phyloP scores from a whole-genome alignment of 2,113 vertebrate species.

The Murina feae region DNA sequence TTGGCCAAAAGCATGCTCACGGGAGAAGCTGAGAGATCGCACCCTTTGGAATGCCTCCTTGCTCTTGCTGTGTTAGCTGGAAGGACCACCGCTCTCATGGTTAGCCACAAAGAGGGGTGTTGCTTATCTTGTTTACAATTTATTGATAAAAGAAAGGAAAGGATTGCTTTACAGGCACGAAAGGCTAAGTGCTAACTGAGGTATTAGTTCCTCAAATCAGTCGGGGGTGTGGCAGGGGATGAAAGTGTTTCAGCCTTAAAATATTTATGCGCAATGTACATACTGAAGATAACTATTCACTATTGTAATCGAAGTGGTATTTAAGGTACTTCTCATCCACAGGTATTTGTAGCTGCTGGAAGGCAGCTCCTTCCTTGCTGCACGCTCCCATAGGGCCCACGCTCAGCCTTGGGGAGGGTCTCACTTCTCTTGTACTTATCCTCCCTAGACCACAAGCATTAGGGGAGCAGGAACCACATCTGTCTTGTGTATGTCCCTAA shows the following conservation, averaged over 20 bases:
- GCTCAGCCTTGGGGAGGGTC: background rate
- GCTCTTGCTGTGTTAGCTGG: background rate
- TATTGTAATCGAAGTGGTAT: background rate
- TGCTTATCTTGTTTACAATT: background rate
- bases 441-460: background rate
- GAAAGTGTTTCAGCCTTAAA: background rate
- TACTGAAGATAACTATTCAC: background rate
- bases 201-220: slow-evolving; percentile 9
- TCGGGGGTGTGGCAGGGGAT: background rate
- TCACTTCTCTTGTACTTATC: background rate
- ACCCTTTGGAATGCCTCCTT: background rate
- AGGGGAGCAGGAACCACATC: background rate
- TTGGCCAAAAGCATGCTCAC: background rate
- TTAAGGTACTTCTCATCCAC: background rate
- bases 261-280: background rate
- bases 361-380: background rate
- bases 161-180: background rate
- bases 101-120: background rate
- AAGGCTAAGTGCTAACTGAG: slow-evolving; percentile 21
- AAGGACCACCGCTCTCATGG: background rate
- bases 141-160: background rate
- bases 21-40: background rate
- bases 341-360: background rate
- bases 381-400: background rate
- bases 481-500: background rate